Evolutionary conservation across 2,888 invertebrate species (phyloP), one percentile per base, ranked within the genome.

Genomic region (Itoplectis maculator): DNA sequence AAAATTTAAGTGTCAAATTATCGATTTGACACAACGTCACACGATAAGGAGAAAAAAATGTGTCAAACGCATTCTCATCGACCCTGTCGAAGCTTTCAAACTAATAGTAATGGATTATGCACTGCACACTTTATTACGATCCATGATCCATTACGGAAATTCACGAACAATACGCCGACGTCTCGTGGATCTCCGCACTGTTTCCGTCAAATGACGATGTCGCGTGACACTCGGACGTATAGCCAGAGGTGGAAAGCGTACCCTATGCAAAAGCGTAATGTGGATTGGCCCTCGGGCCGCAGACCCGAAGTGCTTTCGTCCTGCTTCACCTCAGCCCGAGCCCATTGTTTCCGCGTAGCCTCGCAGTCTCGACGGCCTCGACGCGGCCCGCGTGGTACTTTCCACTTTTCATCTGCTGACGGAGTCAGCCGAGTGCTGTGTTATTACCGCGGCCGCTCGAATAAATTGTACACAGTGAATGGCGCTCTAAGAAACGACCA

Each of bases 351-450:
- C 15, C 45, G 47, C 45, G 29, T 2, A 29, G 29, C 5, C 29
- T n/a, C 29, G 29, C 29, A 45, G 40, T 56, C 11, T n/a, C n/a
- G 11, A 29, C 15, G 45, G 23, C 69, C 69, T 70, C 69, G 56
- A 56, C 69, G n/a, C 56, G 42, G 6, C 13, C 11, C 7, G 42
- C 23, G 69, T n/a, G n/a, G n/a, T 54, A 59, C 56, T 72, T 72
- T 72, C 45, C 45, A 56, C 59, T 72, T 72, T 72, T 72, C 72
- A 72, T 72, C 45, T 56, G 35, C 29, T 42, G 42, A 63, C 63
- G 61, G 56, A 18, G 59, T 35, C 29, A 59, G 35, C 42, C 4
- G 45, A 70, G 40, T 70, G 56, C 29, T 59, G 56, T 35, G 56
- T 35, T 59, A 59, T 59, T n/a, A 59, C 56, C 56, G 29, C 35